Evolutionary conservation across 1,140 invertebrate genomes (phyloP).

Genomic region (Drosophila melanogaster): DNA sequence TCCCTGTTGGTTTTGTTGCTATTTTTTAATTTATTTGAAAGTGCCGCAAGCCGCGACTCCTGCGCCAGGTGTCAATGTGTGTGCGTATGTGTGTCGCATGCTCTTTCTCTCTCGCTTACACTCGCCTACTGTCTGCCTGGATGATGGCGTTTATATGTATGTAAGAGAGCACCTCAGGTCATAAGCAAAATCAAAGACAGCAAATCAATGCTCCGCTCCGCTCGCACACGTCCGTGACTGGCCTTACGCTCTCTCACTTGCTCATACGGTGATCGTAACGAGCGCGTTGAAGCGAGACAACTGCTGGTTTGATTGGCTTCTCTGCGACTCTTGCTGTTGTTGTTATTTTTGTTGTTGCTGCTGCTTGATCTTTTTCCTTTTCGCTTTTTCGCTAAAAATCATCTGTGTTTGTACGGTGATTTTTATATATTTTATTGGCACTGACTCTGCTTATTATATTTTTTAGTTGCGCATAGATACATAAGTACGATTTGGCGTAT

Average conservation of each 20-base stretch:
- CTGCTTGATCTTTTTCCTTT: conserved; percentile 77
- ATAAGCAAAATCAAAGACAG: conserved; percentile 77
- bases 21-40: conserved; percentile 48
- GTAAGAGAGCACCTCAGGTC: conserved; percentile 68
- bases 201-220: conserved; percentile 67
- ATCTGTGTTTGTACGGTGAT: conserved; percentile 80
- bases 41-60: conserved; percentile 57
- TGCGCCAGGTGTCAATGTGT: conserved; percentile 72
- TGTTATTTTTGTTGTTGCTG: conserved; percentile 1
- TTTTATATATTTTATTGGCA: conserved; percentile 69
- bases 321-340: conserved; percentile 29
- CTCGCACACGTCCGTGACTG: conserved; percentile 76
- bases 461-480: conserved; percentile 72
- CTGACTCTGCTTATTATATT: conserved; percentile 68
- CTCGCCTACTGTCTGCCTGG: conserved; percentile 2
- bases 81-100: conserved; percentile 13
- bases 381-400: conserved; percentile 80
- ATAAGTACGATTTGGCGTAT: conserved; percentile 47
- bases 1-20: conserved; percentile 38
- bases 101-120: conserved; percentile 14
- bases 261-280: conserved; percentile 41
- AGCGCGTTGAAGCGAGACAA: conserved; percentile 73
- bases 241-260: conserved; percentile 53
- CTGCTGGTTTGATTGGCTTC: conserved; percentile 81
- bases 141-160: conserved; percentile 26